These are phyloP conservation scores for Apogon hyalosoma DNA, from an alignment of 2,797 vertebrate genomes.

Conservation along the genomic window DNA sequence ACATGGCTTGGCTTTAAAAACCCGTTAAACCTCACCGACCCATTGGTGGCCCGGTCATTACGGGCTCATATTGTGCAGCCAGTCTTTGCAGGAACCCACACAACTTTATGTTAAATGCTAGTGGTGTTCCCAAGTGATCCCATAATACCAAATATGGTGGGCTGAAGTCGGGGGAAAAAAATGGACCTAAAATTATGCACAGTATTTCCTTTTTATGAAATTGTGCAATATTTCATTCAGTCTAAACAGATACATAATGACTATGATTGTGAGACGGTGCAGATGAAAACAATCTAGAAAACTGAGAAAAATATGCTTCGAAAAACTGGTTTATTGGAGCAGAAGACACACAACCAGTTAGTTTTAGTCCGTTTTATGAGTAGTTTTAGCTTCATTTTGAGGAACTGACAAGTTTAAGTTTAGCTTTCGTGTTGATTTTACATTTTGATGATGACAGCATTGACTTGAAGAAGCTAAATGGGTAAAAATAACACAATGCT, in stretches of 20 bases:
- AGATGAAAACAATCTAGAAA: neutral
- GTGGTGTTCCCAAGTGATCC: neutral
- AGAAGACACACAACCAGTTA: too few species aligned
- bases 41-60: neutral
- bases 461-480: too few species aligned
- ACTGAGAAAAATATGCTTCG: too few species aligned
- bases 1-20: conserved; percentile 13
- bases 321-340: too few species aligned
- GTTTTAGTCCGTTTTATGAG: too few species aligned
- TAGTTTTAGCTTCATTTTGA: too few species aligned
- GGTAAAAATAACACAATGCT: too few species aligned
- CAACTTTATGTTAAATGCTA: conserved; percentile 6
- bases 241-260: neutral
- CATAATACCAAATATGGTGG: neutral
- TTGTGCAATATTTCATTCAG: neutral
- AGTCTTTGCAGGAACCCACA: conserved; percentile 19
- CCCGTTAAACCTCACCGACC: conserved; percentile 17
- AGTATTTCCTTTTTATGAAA: neutral
- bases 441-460: too few species aligned
- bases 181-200: neutral
- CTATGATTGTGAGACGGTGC: neutral
- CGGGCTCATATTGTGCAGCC: neutral
- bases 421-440: too few species aligned
- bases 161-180: neutral
- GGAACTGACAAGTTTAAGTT: too few species aligned